Evolutionary conservation across 2,797 vertebrate genomes (phyloP).

Genomic region (Botia almorhae): DNA sequence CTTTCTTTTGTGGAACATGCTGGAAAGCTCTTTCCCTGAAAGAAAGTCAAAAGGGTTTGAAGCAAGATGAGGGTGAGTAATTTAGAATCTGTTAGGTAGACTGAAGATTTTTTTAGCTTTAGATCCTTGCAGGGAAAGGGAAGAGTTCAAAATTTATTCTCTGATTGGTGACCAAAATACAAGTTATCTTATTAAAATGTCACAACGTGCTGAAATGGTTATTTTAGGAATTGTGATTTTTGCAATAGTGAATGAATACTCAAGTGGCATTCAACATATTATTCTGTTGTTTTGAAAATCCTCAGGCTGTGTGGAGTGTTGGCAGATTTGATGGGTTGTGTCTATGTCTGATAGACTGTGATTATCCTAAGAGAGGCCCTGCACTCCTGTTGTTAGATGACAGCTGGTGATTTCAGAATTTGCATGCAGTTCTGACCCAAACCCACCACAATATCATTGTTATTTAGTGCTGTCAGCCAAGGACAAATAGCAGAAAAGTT

Average conservation of each 20-base stretch:
- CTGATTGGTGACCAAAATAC: too few species aligned
- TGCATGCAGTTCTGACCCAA: slow-evolving; percentile 37
- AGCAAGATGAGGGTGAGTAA: too few species aligned
- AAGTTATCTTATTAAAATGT: background rate
- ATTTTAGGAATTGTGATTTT: background rate
- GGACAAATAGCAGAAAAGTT: slow-evolving; percentile 2
- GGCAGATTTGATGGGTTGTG: slow-evolving; percentile 11
- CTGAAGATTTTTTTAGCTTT: too few species aligned
- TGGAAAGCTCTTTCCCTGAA: background rate
- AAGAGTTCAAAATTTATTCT: too few species aligned
- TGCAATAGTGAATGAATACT: background rate
- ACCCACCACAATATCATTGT: slow-evolving; percentile 18
- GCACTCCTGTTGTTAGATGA: slow-evolving; percentile 43
- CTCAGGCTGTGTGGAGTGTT: slow-evolving; percentile 9
- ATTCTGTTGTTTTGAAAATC: background rate
- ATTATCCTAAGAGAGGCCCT: slow-evolving; percentile 34
- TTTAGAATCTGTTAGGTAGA: too few species aligned
- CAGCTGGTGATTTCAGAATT: slow-evolving; percentile 55
- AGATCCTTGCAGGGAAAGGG: too few species aligned
- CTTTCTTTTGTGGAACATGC: background rate
- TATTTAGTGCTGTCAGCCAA: slow-evolving; percentile 32
- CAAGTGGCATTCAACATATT: background rate
- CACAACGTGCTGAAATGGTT: background rate
- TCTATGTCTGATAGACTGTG: slow-evolving; percentile 21
- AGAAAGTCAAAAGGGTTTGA: too few species aligned